Conservation (phyloP, 2,797 vertebrate genomes). For the Cyprinella venusta region DNA sequence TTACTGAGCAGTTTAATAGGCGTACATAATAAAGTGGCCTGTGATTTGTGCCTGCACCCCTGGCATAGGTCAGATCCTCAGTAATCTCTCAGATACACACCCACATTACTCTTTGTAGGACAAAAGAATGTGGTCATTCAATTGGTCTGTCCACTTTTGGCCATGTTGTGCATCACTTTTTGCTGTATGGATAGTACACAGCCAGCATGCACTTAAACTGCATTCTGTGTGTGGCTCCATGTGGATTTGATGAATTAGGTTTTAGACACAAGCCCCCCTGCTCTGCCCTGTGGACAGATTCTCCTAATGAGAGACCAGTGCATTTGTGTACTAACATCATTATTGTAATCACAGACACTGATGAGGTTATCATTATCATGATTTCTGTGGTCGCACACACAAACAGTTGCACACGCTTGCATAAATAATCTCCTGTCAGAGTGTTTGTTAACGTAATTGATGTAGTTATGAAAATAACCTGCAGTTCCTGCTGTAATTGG, state of each 20-base stretch:
- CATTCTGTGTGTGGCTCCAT: neutral
- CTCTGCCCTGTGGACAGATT: slow-evolving; percentile 28
- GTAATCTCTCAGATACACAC: neutral
- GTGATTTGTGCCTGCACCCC: no score
- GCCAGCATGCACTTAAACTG: slow-evolving; percentile 14
- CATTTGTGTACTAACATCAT: slow-evolving; percentile 49
- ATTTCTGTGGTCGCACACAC: neutral
- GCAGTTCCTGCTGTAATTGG: slow-evolving; percentile 52
- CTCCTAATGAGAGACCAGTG: slow-evolving; percentile 50
- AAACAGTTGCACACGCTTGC: slow-evolving; percentile 43
- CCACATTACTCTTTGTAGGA: no score
- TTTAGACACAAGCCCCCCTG: slow-evolving; percentile 23
- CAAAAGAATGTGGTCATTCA: no score
- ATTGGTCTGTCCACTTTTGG: neutral
- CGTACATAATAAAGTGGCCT: no score
- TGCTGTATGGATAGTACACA: neutral
- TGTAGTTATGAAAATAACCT: slow-evolving; percentile 58
- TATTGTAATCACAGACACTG: slow-evolving; percentile 61
- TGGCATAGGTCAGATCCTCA: neutral
- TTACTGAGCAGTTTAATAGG: neutral
- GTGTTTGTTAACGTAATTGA: slow-evolving; percentile 54
- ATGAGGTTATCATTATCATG: slow-evolving; percentile 59
- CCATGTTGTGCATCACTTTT: neutral
- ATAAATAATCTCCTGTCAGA: slow-evolving; percentile 55
- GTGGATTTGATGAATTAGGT: slow-evolving; percentile 44